Conservation (phyloP, 2,888 invertebrate genomes). For the Caenorhabditis sp. region DNA sequence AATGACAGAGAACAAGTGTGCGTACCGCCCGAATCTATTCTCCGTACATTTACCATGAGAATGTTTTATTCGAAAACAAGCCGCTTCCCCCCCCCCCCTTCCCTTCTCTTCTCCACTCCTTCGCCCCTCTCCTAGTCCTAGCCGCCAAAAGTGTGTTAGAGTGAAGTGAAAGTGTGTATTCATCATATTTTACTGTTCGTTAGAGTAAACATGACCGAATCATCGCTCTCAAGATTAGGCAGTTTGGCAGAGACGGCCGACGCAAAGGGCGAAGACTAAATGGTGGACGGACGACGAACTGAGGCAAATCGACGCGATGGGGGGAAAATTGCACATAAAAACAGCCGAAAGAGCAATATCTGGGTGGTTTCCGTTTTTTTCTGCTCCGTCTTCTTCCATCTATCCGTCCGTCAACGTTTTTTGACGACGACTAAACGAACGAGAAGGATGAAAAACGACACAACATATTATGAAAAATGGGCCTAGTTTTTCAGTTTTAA, state of each 20-base stretch:
- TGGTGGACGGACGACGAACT: no score
- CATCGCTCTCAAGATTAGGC: background rate
- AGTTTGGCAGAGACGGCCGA: background rate
- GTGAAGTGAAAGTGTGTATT: background rate
- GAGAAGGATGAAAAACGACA: no score
- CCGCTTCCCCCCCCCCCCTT: background rate
- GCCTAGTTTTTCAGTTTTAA: no score
- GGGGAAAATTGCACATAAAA: conserved; percentile 1
- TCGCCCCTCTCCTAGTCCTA: background rate
- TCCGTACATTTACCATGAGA: conserved; percentile 12
- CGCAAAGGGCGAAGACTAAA: background rate
- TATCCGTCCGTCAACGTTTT: no score
- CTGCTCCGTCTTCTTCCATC: background rate
- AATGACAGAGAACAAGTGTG: conserved; percentile 8
- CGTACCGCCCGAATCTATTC: conserved; percentile 1
- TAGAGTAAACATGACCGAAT: background rate
- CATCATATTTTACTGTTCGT: conserved; percentile 8
- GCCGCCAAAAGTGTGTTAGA: conserved; percentile 1
- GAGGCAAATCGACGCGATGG: no score
- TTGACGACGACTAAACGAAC: conserved; percentile 8
- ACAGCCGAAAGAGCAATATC: conserved; percentile 43
- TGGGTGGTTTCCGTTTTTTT: conserved; percentile 18
- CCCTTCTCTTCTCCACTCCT: background rate
- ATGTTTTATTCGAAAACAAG: conserved; percentile 3
- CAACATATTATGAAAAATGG: no score